phyloP scores from a whole-genome alignment of 1,140 invertebrate genomes.

The Cecropterus lyciades region DNA sequence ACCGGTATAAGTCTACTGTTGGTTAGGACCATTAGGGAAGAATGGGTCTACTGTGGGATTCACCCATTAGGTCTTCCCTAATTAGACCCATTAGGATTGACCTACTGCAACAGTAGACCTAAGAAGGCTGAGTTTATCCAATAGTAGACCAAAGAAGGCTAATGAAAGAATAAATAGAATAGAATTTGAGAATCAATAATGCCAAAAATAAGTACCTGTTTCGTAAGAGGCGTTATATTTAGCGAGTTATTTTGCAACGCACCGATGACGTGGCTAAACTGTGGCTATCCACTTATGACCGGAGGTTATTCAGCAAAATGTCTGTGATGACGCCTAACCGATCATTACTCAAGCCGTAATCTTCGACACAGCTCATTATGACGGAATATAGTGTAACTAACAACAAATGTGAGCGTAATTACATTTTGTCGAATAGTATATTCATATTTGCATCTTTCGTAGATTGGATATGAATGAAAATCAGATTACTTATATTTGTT shows the following conservation, averaged over 20 bases:
- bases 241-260: constrained; percentile 42
- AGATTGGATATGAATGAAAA: no score
- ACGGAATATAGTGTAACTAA: constrained; percentile 12
- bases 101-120: no score
- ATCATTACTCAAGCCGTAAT: constrained; percentile 50
- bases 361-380: constrained; percentile 29
- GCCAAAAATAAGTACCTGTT: constrained; percentile 25
- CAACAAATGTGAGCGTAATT: constrained; percentile 1
- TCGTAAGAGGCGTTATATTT: constrained; percentile 47
- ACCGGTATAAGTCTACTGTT: no score
- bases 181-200: constrained; percentile 21
- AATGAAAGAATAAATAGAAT: no score
- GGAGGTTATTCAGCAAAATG: constrained; percentile 67
- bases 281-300: constrained; percentile 65
- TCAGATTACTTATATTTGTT: no score
- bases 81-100: no score
- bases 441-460: background rate
- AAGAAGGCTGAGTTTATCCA: no score
- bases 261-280: constrained; percentile 43
- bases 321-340: constrained; percentile 36
- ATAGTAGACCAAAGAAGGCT: no score
- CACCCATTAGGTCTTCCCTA: no score
- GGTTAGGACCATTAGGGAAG: no score
- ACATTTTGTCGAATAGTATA: background rate
- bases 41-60: no score